Percentiles rank a stretch among this genome's conserved stretches.
These are phyloP conservation scores for Merluccius polli DNA, from an alignment of 2,797 vertebrate species.

Conservation along the genomic window DNA sequence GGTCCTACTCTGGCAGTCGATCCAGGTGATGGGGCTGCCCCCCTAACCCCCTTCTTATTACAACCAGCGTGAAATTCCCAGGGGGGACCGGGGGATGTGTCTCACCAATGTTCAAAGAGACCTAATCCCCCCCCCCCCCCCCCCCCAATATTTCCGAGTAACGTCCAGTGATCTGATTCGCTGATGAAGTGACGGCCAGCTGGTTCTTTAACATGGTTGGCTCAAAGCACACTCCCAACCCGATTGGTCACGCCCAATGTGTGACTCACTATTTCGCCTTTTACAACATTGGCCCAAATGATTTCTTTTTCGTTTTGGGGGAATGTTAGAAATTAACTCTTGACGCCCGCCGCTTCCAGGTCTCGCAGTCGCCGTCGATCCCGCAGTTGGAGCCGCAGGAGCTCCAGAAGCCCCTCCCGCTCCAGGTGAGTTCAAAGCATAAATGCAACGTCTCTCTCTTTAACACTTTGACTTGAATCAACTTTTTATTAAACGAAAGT, in stretches of 20 bases:
- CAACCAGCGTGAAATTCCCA: too few relatives aligned
- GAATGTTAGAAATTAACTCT: neutral
- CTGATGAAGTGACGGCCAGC: too few relatives aligned
- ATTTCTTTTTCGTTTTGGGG: neutral
- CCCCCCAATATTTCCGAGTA: too few relatives aligned
- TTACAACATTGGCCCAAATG: neutral
- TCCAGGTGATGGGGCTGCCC: constrained; percentile 71
- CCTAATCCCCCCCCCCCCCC: too few relatives aligned
- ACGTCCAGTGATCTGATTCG: too few relatives aligned
- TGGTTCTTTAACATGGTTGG: too few relatives aligned
- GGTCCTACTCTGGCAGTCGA: constrained; percentile 84
- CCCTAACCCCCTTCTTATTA: neutral
- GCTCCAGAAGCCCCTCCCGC: constrained; percentile 68
- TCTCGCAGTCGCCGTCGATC: constrained; percentile 81
- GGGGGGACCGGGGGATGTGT: too few relatives aligned
- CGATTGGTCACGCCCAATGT: too few relatives aligned
- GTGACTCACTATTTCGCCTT: too few relatives aligned
- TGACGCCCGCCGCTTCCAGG: constrained; percentile 46
- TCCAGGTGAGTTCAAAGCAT: constrained; percentile 44
- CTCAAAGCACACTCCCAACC: too few relatives aligned
- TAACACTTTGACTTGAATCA: neutral
- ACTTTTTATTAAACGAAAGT: neutral
- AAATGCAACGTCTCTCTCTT: neutral
- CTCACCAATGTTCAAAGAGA: too few relatives aligned
- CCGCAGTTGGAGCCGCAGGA: constrained; percentile 84